Evolutionary conservation across 2,888 invertebrate genomes (phyloP), one percentile per base, ranked within the genome.

Genomic region (Drosophila helvetica): DNA sequence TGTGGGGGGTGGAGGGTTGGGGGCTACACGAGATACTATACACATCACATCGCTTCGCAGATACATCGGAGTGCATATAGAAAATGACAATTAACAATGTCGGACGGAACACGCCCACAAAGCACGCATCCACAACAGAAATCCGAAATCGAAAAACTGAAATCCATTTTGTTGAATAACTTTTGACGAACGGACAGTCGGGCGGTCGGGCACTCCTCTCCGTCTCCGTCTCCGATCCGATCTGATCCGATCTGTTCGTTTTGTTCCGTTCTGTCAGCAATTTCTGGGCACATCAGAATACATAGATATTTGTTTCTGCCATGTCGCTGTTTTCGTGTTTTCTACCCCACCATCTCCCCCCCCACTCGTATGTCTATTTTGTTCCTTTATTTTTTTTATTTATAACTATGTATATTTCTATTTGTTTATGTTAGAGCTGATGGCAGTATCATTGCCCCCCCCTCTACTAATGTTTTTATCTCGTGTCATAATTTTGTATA

Each of bases 11-110:
- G 22, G 22, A 6, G 3, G 0, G 22, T n/a, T n/a, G 22, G 5
- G 22, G 27, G 27, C 8, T 8, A 8, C 27, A 8, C 27, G 27
- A 27, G 27, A 22, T 22, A 22, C n/a, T n/a, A 22, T 22, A 22
- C 22, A 22, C 22, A 22, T 22, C 22, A 4, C 25, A 25, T 7
- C 25, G 25, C 33, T 3, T 12, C 33, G 33, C 33, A 33, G 12
- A 33, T 33, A 33, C 12, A 15, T 33, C 12, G 12, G n/a, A 17
- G 17, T 50, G 45, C 45, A 25, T 55, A 69, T 55, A 68, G 47
- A 70, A 77, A 77, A 77, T 74, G 68, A 66, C 80, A 79, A 79
- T 77, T 79, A 69, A 75, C 61, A 64, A 66, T 77, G 77, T 74
- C 68, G 66, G 15, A 38, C 7, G 15, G n/a, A 67, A 74, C 79